phyloP scores from a whole-genome alignment of 2,888 invertebrate genomes.

The Tuta absoluta region DNA sequence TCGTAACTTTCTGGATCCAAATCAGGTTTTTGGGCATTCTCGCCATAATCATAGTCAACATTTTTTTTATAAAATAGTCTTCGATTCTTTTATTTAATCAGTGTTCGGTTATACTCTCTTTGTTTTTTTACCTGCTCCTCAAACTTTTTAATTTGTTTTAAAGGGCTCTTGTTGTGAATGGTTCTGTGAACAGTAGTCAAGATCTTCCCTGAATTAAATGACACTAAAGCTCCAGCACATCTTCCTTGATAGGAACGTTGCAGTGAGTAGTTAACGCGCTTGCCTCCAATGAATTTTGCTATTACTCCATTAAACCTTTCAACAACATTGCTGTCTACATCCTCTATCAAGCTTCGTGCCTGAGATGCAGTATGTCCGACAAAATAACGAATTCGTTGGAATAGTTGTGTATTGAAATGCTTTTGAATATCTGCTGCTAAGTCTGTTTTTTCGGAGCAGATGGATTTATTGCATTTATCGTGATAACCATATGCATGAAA shows the following conservation, averaged over 20 bases:
- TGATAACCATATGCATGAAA: slow-evolving; percentile 18
- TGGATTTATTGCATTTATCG: slow-evolving; percentile 7
- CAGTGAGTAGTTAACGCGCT: slow-evolving; percentile 42
- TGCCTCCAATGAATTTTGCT: slow-evolving; percentile 46
- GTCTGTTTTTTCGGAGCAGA: slow-evolving; percentile 1
- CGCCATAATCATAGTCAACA: slow-evolving; percentile 35
- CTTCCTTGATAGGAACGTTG: slow-evolving; percentile 41
- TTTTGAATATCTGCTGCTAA: neutral
- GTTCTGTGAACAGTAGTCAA: neutral
- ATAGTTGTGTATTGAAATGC: slow-evolving; percentile 3
- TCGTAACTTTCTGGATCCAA: slow-evolving; percentile 30
- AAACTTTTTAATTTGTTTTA: slow-evolving; percentile 27
- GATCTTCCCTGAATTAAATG: slow-evolving; percentile 38
- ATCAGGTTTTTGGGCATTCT: slow-evolving; percentile 32
- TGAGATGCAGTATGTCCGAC: slow-evolving; percentile 25
- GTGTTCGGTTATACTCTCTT: slow-evolving; percentile 29
- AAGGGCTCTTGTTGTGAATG: slow-evolving; percentile 23
- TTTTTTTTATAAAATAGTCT: slow-evolving; percentile 25
- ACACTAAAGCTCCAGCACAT: slow-evolving; percentile 43
- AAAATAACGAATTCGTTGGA: slow-evolving; percentile 22
- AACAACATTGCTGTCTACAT: slow-evolving; percentile 42
- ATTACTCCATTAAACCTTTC: slow-evolving; percentile 44
- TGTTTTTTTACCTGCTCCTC: slow-evolving; percentile 32
- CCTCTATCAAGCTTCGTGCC: slow-evolving; percentile 31
- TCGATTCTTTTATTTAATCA: slow-evolving; percentile 32